These are phyloP conservation scores for Pteronotus mesoamericanus DNA, from an alignment of 2,797 vertebrate genomes.

Conservation along the genomic window DNA sequence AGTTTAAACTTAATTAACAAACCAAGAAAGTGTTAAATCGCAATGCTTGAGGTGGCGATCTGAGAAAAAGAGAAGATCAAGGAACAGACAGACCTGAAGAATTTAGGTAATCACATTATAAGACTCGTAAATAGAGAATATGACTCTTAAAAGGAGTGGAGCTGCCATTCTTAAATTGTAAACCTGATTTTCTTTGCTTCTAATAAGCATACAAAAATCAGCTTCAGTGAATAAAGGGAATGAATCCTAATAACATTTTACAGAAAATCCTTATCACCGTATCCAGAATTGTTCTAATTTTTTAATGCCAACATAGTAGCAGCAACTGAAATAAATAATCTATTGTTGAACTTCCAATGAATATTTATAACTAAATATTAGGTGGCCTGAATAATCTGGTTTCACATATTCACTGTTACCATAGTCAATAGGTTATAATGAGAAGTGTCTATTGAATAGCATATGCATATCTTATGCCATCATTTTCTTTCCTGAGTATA, in stretches of 20 bases:
- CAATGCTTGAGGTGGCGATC: neutral
- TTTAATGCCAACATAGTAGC: neutral
- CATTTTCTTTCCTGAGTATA: neutral
- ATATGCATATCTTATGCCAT: constrained; percentile 12
- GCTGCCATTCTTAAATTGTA: neutral
- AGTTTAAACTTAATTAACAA: neutral
- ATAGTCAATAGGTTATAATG: neutral
- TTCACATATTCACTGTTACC: neutral
- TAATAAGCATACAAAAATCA: neutral
- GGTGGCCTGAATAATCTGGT: neutral
- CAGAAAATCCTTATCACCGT: neutral
- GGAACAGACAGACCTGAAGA: neutral
- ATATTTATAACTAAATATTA: constrained; percentile 46
- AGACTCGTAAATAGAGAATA: neutral
- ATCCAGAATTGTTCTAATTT: neutral
- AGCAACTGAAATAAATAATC: constrained; percentile 22
- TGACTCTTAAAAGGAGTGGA: neutral
- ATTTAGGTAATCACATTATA: neutral
- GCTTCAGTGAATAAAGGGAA: constrained; percentile 18
- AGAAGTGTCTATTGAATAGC: neutral
- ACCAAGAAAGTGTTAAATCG: neutral
- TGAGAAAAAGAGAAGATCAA: neutral
- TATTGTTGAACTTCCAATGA: constrained; percentile 24
- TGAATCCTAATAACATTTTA: neutral
- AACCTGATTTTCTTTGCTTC: neutral